Conservation (phyloP, 2,888 invertebrate species). For the Phorcus lineatus region DNA sequence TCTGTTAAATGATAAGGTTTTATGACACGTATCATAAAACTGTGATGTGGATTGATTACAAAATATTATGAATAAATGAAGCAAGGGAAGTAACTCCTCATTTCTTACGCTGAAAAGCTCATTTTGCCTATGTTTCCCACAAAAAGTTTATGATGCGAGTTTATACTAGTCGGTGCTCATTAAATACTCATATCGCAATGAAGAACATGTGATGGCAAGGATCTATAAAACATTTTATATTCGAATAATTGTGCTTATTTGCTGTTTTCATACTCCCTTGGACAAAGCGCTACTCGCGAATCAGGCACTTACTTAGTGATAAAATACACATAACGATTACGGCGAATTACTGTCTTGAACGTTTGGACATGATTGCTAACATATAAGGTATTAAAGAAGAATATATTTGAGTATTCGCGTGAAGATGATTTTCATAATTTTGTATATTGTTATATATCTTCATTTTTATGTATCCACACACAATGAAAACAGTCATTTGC, state of each 20-base stretch:
- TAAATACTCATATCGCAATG: conserved; percentile 7
- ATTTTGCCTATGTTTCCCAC: neutral
- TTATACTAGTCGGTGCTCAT: neutral
- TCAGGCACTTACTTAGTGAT: neutral
- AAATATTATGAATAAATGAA: too few relatives aligned
- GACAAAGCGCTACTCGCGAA: neutral
- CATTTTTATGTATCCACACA: too few relatives aligned
- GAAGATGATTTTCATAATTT: too few relatives aligned
- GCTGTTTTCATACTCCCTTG: neutral
- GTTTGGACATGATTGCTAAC: too few relatives aligned
- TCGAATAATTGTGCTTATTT: conserved; percentile 21
- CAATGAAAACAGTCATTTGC: too few relatives aligned
- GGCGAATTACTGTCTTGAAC: neutral
- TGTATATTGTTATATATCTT: too few relatives aligned
- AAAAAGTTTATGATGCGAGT: neutral
- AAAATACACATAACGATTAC: neutral
- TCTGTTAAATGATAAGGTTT: too few relatives aligned
- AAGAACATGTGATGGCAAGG: conserved; percentile 1
- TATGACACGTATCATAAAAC: too few relatives aligned
- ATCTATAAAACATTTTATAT: conserved; percentile 9
- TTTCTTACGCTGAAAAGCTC: neutral
- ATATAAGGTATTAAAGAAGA: too few relatives aligned
- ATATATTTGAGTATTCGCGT: too few relatives aligned
- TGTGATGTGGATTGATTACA: too few relatives aligned
- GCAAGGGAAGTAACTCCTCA: conserved; percentile 5